These are phyloP conservation scores for Ips nitidus DNA, from an alignment of 1,140 invertebrate species.

Conservation along the genomic window DNA sequence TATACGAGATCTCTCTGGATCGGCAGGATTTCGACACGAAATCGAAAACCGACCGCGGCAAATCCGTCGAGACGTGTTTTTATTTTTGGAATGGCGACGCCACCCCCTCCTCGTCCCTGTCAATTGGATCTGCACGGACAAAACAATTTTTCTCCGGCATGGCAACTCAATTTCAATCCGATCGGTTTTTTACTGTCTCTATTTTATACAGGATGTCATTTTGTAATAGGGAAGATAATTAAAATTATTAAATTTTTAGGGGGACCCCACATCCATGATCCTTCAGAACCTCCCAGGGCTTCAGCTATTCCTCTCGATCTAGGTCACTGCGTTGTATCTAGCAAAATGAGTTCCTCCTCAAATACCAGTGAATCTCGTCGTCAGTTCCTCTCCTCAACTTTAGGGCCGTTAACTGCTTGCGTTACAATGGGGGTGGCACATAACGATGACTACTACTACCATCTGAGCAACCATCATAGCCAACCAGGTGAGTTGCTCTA, in stretches of 20 bases:
- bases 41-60: not conserved
- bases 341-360: slow-evolving; percentile 38
- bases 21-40: slow-evolving; percentile 1
- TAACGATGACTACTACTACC: slow-evolving; percentile 67
- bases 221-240: not conserved
- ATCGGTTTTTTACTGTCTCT: not conserved
- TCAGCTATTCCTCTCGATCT: slow-evolving; percentile 54
- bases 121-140: no score
- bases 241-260: slow-evolving; percentile 21
- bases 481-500: slow-evolving; percentile 35
- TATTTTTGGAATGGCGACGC: not conserved
- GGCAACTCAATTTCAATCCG: not conserved
- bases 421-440: slow-evolving; percentile 63
- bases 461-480: slow-evolving; percentile 51
- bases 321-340: slow-evolving; percentile 54
- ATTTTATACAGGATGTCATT: not conserved
- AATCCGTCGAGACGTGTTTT: slow-evolving; percentile 7
- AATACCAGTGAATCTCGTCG: slow-evolving; percentile 58
- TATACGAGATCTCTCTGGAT: no score
- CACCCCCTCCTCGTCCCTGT: no score
- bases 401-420: slow-evolving; percentile 73
- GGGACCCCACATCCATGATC: slow-evolving; percentile 39
- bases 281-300: slow-evolving; percentile 48
- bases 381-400: slow-evolving; percentile 73
- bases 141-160: not conserved